Base-by-base conservation (phyloP, 2,797 vertebrate species). In the Propithecus deckenii region DNA sequence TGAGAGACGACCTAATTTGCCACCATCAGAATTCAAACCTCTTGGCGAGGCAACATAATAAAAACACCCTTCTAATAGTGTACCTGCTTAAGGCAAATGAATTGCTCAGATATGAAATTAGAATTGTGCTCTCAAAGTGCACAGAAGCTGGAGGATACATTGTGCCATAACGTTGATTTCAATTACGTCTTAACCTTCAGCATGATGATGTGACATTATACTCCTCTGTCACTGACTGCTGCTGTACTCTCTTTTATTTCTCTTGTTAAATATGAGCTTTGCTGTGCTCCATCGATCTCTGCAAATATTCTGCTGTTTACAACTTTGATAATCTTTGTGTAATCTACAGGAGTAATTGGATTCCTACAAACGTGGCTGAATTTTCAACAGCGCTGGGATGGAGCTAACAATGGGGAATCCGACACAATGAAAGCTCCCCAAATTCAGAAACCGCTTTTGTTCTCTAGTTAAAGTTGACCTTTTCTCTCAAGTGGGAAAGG, bases 311-410 rank as follows among this genome's bases (percentile, higher is more conserved):
- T 92, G 96, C 98, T 98, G 97, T 98, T 98, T 98, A 98, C 98
- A 98, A 94, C 98, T 98, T 98, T 98, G 98, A 98, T 98, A 98
- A 98, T 98, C 98, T 98, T 98, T 98, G 98, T 98, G 97, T 98
- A 98, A 98, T 98, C 98, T 98, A 98, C 92, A 96, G 97, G 98
- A 98, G 98, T 98, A 98, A 98, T 98, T 98, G 98, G 98, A 98
- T 98, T 98, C 97, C 48, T 7, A 97, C 94, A 90, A 98, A 96
- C 13, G 92, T 74, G 91, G 96, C 95, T 97, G 97, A 97, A 97
- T 98, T 98, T 98, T 98, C 98, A 98, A 96, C 96, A 97, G 95
- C 74, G 17, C 15, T 0, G 41, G 90, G 95, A 94, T 86, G 93
- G 95, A 92, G 81, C 61, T n/a, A 25, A 25, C 91, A 7, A 8